phyloP scores from a whole-genome alignment of 2,113 vertebrate species.

The Neolamprologus variostigma region DNA sequence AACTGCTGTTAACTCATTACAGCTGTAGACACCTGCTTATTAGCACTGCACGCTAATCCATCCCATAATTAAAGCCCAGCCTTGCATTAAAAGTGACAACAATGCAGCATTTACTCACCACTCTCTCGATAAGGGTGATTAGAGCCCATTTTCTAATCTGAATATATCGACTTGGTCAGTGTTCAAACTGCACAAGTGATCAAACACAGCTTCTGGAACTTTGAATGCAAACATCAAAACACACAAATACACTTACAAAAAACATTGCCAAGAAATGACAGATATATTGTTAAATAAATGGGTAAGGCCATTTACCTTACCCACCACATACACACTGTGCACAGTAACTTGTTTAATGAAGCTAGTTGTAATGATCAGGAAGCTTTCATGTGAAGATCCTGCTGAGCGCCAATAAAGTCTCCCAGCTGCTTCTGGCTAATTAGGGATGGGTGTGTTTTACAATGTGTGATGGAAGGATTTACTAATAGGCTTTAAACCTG shows the following conservation, averaged over 20 bases:
- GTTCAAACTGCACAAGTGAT: not conserved
- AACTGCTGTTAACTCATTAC: not conserved
- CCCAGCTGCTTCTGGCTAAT: not conserved
- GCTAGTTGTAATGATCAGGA: not conserved
- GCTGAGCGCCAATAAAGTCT: slow-evolving; percentile 10
- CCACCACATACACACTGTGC: not conserved
- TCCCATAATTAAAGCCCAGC: not conserved
- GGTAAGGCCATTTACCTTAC: not conserved
- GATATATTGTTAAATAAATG: not conserved
- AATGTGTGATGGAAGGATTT: not conserved
- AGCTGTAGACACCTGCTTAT: not conserved
- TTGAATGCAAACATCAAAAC: not conserved
- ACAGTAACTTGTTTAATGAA: not conserved
- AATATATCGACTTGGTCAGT: not conserved
- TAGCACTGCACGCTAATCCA: not conserved
- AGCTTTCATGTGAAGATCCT: slow-evolving; percentile 10
- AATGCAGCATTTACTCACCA: not conserved
- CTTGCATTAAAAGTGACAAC: not conserved
- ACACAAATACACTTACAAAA: not conserved
- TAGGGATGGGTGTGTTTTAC: not conserved
- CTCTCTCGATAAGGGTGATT: not conserved
- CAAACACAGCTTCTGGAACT: not conserved
- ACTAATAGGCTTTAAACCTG: not conserved
- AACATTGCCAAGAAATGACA: not conserved
- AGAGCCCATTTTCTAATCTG: not conserved